phyloP scores from a whole-genome alignment of 1,140 invertebrate genomes.

The Scaptomyza pallida region DNA sequence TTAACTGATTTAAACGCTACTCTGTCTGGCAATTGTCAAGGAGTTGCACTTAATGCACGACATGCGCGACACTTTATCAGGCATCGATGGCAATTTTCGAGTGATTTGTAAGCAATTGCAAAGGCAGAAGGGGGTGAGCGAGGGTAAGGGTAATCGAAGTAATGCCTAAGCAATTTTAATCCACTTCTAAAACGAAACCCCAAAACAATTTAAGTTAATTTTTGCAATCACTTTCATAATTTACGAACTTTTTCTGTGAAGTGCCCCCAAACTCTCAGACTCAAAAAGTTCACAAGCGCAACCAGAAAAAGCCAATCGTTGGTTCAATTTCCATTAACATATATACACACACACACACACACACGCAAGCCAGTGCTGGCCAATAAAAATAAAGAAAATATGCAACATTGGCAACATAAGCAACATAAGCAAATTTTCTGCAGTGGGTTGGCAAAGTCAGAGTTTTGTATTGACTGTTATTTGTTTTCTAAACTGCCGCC shows the following conservation, averaged over 20 bases:
- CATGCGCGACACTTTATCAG: constrained; percentile 56
- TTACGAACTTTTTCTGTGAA: constrained; percentile 42
- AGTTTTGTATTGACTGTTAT: constrained; percentile 68
- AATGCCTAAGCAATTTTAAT: constrained; percentile 22
- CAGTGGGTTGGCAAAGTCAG: constrained; percentile 2
- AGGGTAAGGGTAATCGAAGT: constrained; percentile 7
- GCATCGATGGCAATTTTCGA: constrained; percentile 71
- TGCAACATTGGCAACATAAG: constrained; percentile 46
- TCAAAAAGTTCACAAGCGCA: constrained; percentile 36
- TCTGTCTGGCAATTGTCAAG: constrained; percentile 25
- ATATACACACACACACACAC: constrained; percentile 46
- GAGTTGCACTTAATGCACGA: constrained; percentile 61
- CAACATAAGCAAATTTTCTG: constrained; percentile 58
- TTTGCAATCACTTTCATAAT: constrained; percentile 63
- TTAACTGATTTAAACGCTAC: constrained; percentile 56
- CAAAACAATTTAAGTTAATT: constrained; percentile 73
- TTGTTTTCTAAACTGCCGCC: constrained; percentile 80
- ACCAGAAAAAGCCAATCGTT: constrained; percentile 49
- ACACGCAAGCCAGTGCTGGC: constrained; percentile 40
- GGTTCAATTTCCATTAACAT: constrained; percentile 80
- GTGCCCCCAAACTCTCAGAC: constrained; percentile 26
- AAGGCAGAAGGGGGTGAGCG: not conserved
- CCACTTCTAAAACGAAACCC: constrained; percentile 30
- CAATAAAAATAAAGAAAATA: constrained; percentile 76
- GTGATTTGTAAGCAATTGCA: constrained; percentile 77